Evolutionary conservation across 2,113 vertebrate genomes (phyloP), one percentile per base, ranked within the genome.

Genomic region (Oncorhynchus kisutch): DNA sequence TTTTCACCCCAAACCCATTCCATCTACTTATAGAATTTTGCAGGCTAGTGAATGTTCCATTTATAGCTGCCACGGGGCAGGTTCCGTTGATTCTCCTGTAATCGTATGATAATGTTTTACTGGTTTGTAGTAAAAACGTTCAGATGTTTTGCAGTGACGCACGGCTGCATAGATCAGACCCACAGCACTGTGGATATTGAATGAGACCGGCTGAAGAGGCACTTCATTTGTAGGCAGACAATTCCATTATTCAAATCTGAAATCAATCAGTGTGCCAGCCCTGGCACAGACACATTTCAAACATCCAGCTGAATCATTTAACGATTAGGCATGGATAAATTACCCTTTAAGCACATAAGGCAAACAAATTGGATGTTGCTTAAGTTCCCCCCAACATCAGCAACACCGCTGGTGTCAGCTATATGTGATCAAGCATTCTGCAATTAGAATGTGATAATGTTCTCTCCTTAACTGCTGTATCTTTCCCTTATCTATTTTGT

Each of bases 241-340:
- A 69, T 82, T 86, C 79, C 66, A 83, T 85, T 85, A 86, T 79
- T 87, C 79, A 81, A 78, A 83, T 68, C 73, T 73, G 68, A 48
- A 78, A 89, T 81, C 70, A 83, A 74, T 82, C 81, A 62, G 72
- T 29, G 48, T 16, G 11, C 39, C 49, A 54, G 12, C 49, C 8
- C 8, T 1, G 22, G 74, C 73, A 54, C 45, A 60, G 78, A 31
- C 29, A 66, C 49, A 51, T 73, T 75, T 85, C 71, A 84, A 72
- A 81, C 77, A 80, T 68, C 49, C 66, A 34, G 70, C 71, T 54
- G 73, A 84, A 81, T 85, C 75, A 77, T 86, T 88, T 80, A 81
- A 76, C 72, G 81, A 78, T 60, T 82, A 76, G 57, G 54, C 67
- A 51, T 13, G 79, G 73, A 85, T 78, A 75, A 81, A 88, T 60